phyloP scores from a whole-genome alignment of 2,888 invertebrate genomes.

The Barypeithes pellucidus region DNA sequence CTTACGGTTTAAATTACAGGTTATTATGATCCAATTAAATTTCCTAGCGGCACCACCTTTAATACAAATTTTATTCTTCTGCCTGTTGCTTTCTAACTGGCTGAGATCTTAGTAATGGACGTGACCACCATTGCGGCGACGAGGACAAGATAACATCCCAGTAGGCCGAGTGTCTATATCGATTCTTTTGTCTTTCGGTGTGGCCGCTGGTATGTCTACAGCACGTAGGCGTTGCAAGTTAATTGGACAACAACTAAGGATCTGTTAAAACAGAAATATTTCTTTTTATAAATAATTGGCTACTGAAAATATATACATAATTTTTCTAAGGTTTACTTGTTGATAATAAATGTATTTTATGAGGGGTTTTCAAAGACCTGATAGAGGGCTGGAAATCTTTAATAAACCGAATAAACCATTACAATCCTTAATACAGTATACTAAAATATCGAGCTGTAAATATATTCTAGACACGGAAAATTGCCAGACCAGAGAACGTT shows the following conservation, averaged over 20 bases:
- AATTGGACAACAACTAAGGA: not conserved
- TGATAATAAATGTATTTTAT: too few relatives aligned
- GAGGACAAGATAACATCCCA: conserved; percentile 46
- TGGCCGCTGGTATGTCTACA: conserved; percentile 27
- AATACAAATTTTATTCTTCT: not conserved
- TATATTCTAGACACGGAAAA: conserved; percentile 41
- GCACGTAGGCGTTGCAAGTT: not conserved
- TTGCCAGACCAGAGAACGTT: conserved; percentile 38
- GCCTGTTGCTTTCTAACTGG: conserved; percentile 20
- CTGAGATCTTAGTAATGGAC: conserved; percentile 41
- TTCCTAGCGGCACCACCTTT: not conserved
- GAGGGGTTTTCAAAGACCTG: too few relatives aligned
- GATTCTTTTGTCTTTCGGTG: conserved; percentile 46
- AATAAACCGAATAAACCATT: too few relatives aligned
- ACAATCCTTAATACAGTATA: too few relatives aligned
- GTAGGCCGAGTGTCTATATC: conserved; percentile 40
- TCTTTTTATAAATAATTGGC: not conserved
- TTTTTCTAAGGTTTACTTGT: too few relatives aligned
- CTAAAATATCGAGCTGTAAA: conserved; percentile 18
- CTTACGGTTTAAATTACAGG: too few relatives aligned
- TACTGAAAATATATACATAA: too few relatives aligned
- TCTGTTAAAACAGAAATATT: not conserved
- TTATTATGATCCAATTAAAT: too few relatives aligned
- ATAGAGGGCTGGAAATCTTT: too few relatives aligned
- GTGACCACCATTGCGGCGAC: conserved; percentile 31